Conservation (phyloP, 2,797 vertebrate species). For the Pelobates cultripes region DNA sequence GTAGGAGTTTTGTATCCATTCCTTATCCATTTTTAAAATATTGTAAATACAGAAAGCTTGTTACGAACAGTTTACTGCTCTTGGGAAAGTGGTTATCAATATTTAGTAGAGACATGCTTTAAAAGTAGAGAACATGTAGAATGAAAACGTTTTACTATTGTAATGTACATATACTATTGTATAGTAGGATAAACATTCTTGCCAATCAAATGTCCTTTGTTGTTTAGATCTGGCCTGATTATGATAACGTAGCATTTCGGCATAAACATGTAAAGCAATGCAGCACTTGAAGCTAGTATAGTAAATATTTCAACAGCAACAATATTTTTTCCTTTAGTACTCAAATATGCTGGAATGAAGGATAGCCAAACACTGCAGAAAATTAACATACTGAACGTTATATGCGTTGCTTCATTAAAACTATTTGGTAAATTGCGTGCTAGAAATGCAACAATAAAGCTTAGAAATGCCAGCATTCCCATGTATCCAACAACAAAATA, state of each 20-base stretch:
- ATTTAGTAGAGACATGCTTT: too few species aligned
- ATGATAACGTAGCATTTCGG: conserved; percentile 48
- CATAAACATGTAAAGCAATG: conserved; percentile 31
- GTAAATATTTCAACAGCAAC: conserved; percentile 47
- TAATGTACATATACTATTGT: not conserved
- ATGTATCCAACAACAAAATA: conserved; percentile 56
- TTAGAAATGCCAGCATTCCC: conserved; percentile 43
- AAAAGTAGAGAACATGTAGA: too few species aligned
- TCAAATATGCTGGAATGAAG: conserved; percentile 48
- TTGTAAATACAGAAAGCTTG: too few species aligned
- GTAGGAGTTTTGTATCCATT: too few species aligned
- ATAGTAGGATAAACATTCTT: conserved; percentile 11
- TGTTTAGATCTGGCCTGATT: conserved; percentile 37
- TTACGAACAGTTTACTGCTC: too few species aligned
- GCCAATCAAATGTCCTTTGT: conserved; percentile 19
- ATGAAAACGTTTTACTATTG: not conserved
- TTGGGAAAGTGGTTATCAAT: too few species aligned
- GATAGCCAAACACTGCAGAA: conserved; percentile 47
- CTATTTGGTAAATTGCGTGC: conserved; percentile 42
- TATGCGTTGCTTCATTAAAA: conserved; percentile 48
- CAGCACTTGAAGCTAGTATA: conserved; percentile 35
- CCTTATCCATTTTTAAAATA: too few species aligned
- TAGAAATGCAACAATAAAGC: conserved; percentile 48
- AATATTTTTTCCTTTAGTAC: conserved; percentile 45
- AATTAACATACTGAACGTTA: conserved; percentile 42